phyloP scores from a whole-genome alignment of 2,797 vertebrate species.

The Dermochelys coriacea region DNA sequence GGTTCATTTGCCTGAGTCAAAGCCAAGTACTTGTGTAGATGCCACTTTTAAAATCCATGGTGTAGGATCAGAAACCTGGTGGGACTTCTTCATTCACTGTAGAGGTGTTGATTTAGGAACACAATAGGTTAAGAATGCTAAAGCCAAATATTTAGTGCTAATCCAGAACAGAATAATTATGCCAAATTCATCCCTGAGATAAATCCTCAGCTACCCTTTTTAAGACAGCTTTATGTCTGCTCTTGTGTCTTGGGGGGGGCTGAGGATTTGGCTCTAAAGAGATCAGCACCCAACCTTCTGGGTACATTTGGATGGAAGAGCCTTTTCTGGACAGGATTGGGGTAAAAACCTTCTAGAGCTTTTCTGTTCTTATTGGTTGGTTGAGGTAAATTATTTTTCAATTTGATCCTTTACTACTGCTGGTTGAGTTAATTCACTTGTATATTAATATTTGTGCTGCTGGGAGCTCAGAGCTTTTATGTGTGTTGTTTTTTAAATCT shows the following conservation, averaged over 20 bases:
- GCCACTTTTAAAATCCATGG: background rate
- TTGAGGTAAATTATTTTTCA: background rate
- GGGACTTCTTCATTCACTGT: background rate
- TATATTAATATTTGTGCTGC: background rate
- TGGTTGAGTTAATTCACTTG: background rate
- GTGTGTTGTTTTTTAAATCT: background rate
- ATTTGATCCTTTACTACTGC: background rate
- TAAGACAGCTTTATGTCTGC: background rate
- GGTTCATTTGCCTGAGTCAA: background rate
- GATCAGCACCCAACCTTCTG: background rate
- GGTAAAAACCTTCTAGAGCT: background rate
- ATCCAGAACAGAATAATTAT: background rate
- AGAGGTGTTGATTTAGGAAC: background rate
- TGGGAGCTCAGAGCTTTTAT: background rate
- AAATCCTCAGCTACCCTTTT: background rate
- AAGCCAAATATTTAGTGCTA: background rate
- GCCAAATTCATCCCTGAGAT: background rate
- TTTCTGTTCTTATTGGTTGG: background rate
- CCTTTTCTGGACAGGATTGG: background rate
- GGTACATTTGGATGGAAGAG: background rate
- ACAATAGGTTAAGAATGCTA: slow-evolving; percentile 10
- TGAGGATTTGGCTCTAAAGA: background rate
- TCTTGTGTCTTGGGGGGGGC: background rate
- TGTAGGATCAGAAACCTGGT: background rate
- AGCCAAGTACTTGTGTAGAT: background rate